Conservation (phyloP, 2,888 invertebrate genomes). For the Agonum fuliginosum region DNA sequence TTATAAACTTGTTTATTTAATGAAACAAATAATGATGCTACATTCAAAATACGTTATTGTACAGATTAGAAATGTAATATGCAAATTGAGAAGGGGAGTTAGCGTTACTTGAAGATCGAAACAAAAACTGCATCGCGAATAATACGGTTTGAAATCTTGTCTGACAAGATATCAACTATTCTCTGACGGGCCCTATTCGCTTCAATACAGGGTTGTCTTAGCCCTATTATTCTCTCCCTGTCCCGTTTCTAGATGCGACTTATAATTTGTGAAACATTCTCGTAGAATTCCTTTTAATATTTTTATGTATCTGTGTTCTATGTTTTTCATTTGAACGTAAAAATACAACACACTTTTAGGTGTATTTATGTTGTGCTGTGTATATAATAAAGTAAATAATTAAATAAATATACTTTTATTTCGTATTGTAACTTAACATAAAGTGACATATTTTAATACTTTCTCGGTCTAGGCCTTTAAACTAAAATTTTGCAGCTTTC, state of each 20-base stretch:
- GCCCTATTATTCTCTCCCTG: background rate
- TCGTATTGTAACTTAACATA: no score
- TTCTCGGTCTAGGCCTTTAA: no score
- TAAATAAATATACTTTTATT: no score
- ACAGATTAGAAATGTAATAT: slow-evolving; percentile 43
- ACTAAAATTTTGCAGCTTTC: no score
- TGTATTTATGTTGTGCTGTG: no score
- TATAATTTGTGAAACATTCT: background rate
- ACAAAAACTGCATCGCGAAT: slow-evolving; percentile 57
- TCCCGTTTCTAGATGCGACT: no score
- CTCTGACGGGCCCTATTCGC: slow-evolving; percentile 39
- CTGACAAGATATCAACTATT: slow-evolving; percentile 48
- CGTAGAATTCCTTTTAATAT: background rate
- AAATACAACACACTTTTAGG: no score
- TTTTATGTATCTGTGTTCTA: no score
- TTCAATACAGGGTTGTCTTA: slow-evolving; percentile 1
- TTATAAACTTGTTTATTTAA: slow-evolving; percentile 7
- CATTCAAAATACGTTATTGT: slow-evolving; percentile 41
- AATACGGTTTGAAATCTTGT: slow-evolving; percentile 57
- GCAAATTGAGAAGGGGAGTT: slow-evolving; percentile 46
- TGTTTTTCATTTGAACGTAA: no score
- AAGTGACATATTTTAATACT: no score
- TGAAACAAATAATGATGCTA: background rate
- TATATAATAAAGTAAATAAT: no score
- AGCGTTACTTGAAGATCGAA: slow-evolving; percentile 16